Conservation (phyloP, 2,888 invertebrate genomes). For the Trisateles emortualis region DNA sequence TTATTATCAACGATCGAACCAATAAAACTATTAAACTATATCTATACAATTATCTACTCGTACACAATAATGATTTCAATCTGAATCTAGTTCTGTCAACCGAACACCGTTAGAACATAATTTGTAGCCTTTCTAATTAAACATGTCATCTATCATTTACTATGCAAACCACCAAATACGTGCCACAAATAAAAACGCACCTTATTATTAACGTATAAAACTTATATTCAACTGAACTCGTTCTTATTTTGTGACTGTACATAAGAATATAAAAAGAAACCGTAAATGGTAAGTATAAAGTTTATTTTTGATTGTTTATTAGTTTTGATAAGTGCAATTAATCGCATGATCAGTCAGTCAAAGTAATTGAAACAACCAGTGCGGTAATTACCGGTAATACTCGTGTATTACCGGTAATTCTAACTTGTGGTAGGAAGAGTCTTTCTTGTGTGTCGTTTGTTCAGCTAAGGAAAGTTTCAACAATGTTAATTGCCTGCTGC, state of each 20-base stretch:
- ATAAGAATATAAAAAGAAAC: conserved; percentile 2
- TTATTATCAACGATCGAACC: neutral
- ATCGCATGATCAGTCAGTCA: conserved; percentile 36
- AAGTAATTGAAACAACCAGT: conserved; percentile 30
- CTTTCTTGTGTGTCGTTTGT: conserved; percentile 20
- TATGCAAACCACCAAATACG: conserved; percentile 23
- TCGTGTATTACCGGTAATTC: conserved; percentile 27
- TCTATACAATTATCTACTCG: conserved; percentile 1
- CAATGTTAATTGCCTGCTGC: conserved; percentile 12
- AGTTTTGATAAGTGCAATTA: conserved; percentile 25
- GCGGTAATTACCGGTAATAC: conserved; percentile 34
- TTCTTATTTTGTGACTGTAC: neutral
- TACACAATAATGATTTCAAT: conserved; percentile 1
- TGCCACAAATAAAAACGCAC: conserved; percentile 9
- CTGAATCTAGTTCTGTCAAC: conserved; percentile 14
- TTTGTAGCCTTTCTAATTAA: conserved; percentile 47
- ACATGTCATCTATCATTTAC: conserved; percentile 40
- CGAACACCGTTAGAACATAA: conserved; percentile 44
- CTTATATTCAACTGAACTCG: neutral
- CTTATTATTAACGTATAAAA: conserved; percentile 1
- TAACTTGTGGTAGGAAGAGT: conserved; percentile 28
- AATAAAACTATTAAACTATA: conserved; percentile 5
- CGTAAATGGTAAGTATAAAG: neutral
- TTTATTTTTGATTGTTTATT: neutral
- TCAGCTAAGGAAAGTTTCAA: conserved; percentile 15